phyloP scores from a whole-genome alignment of 2,113 vertebrate genomes.

The Ellobius talpinus region DNA sequence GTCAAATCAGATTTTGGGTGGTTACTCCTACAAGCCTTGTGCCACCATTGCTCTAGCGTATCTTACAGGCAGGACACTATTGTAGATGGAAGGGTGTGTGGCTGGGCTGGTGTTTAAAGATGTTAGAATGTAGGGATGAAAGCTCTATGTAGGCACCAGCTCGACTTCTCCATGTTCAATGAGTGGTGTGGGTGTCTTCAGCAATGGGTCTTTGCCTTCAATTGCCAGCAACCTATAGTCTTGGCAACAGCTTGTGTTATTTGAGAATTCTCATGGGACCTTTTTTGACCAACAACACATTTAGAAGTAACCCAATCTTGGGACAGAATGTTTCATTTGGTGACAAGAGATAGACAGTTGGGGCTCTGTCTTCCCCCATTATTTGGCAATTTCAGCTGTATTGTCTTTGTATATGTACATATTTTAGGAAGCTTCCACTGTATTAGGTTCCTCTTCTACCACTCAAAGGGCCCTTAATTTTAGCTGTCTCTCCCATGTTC shows the following conservation, averaged over 20 bases:
- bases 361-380: no score
- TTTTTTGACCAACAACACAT: background rate
- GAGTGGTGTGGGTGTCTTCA: background rate
- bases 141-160: background rate
- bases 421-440: no score
- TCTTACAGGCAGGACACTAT: background rate
- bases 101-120: background rate
- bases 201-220: background rate
- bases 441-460: no score
- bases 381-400: no score
- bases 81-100: background rate
- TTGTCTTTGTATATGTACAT: no score
- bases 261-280: background rate
- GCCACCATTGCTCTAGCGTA: background rate
- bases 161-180: background rate
- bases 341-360: no score
- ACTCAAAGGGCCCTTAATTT: no score
- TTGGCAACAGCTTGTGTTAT: background rate
- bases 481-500: no score
- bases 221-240: background rate
- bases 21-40: background rate
- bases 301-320: background rate
- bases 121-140: background rate
- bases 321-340: no score
- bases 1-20: background rate